Percentiles rank a stretch among this genome's conserved stretches.
Evolutionary conservation across 2,797 vertebrate species (phyloP).

Genomic region (Mergus octosetaceus): DNA sequence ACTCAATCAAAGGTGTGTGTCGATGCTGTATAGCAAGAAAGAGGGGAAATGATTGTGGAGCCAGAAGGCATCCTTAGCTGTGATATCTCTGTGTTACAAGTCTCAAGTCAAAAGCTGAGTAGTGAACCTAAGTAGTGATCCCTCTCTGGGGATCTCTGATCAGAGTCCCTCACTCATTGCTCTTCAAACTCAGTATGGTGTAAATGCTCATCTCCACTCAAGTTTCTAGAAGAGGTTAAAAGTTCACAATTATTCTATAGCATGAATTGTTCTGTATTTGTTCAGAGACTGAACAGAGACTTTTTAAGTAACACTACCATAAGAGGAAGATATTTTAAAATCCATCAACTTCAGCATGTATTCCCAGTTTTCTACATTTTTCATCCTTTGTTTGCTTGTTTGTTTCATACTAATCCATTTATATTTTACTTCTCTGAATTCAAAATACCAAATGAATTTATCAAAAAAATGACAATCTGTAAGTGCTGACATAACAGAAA

Average conservation of each 20-base stretch:
- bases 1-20: neutral
- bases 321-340: neutral
- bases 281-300: neutral
- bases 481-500: neutral
- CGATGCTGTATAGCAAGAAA: neutral
- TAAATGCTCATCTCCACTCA: neutral
- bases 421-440: neutral
- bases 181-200: neutral
- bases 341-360: neutral
- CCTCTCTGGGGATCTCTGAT: neutral
- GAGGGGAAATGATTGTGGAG: neutral
- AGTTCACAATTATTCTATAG: neutral
- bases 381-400: neutral
- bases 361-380: neutral
- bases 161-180: neutral
- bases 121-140: neutral
- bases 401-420: neutral
- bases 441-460: slow-evolving; percentile 22
- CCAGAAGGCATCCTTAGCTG: neutral
- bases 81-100: neutral
- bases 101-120: neutral
- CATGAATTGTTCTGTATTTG: neutral
- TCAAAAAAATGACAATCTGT: neutral
- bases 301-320: neutral
- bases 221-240: neutral